Evolutionary conservation across 1,140 invertebrate species (phyloP).

Genomic region (Drosophila ananassae): DNA sequence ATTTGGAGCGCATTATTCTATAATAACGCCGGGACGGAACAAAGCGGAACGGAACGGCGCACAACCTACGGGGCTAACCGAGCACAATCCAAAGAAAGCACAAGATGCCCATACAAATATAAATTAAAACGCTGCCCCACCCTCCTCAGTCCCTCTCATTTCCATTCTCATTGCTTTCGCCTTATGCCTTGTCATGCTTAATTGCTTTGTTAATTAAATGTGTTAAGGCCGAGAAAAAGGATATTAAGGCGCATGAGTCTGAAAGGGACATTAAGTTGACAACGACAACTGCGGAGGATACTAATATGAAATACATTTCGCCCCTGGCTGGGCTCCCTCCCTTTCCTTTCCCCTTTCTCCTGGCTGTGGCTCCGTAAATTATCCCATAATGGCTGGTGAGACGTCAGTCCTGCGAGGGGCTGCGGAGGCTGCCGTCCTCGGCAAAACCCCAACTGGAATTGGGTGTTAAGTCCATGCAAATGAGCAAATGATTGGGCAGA

Average conservation of each 20-base stretch:
- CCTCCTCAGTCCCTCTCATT: slow-evolving; percentile 39
- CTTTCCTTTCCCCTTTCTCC: background rate
- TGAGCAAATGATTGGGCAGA: slow-evolving; percentile 57
- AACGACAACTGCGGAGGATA: slow-evolving; percentile 54
- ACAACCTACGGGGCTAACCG: background rate
- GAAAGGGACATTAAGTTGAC: slow-evolving; percentile 77
- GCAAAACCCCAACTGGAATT: slow-evolving; percentile 34
- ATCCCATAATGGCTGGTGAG: slow-evolving; percentile 61
- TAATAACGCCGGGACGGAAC: slow-evolving; percentile 54
- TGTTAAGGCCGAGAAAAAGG: slow-evolving; percentile 69
- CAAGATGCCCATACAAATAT: slow-evolving; percentile 36
- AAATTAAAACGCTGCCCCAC: slow-evolving; percentile 69
- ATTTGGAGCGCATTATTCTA: slow-evolving; percentile 56
- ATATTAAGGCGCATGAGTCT: slow-evolving; percentile 63
- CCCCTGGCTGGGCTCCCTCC: background rate
- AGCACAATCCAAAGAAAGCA: background rate
- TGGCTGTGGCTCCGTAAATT: slow-evolving; percentile 58
- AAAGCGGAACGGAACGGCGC: slow-evolving; percentile 4
- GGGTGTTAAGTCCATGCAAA: slow-evolving; percentile 68
- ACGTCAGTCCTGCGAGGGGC: slow-evolving; percentile 8
- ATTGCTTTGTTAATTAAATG: slow-evolving; percentile 83
- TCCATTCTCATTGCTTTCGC: slow-evolving; percentile 57
- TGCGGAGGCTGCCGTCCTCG: background rate
- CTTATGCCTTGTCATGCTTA: slow-evolving; percentile 78
- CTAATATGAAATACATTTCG: slow-evolving; percentile 74